A percentile compares a stretch with the other conserved stretches of the same genome.
Evolutionary conservation across 2,797 vertebrate species (phyloP).

Genomic region (Erethizon dorsatum): DNA sequence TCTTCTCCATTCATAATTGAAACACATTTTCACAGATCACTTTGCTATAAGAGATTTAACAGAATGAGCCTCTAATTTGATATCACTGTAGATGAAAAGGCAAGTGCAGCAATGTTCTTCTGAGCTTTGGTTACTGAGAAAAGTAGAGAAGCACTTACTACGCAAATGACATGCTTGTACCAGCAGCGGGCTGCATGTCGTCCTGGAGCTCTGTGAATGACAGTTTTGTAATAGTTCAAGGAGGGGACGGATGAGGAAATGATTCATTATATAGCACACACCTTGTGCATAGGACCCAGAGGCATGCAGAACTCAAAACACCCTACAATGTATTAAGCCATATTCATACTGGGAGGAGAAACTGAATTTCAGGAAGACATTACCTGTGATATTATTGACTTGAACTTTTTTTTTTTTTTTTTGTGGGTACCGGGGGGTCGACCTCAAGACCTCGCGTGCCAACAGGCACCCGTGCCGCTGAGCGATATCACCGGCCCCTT

Average conservation of each 20-base stretch:
- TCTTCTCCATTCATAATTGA: constrained; percentile 34
- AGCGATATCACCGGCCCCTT: too few species aligned
- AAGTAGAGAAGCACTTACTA: not conserved
- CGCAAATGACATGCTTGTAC: not conserved
- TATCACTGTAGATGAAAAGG: not conserved
- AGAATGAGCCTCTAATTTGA: constrained; percentile 55
- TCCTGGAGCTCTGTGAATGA: not conserved
- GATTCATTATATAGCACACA: not conserved
- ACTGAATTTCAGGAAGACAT: constrained; percentile 24
- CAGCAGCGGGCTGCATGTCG: not conserved
- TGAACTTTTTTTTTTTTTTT: not conserved
- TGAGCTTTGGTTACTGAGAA: constrained; percentile 22
- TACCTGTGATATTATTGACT: not conserved
- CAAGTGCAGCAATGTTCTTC: not conserved
- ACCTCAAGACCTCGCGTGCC: too few species aligned
- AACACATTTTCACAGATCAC: constrained; percentile 25
- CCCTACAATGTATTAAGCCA: not conserved
- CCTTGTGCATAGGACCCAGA: not conserved
- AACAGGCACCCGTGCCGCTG: too few species aligned
- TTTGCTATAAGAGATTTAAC: constrained; percentile 57
- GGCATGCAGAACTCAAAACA: not conserved
- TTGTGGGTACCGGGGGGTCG: too few species aligned
- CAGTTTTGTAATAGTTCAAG: constrained; percentile 7
- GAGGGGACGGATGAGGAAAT: not conserved
- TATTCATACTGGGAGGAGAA: not conserved